Evolutionary conservation across 37 sponge, comb jelly and placozoan species (phyloP), one percentile per base, ranked within the genome.

Genomic region (Hormiphora californensis): DNA sequence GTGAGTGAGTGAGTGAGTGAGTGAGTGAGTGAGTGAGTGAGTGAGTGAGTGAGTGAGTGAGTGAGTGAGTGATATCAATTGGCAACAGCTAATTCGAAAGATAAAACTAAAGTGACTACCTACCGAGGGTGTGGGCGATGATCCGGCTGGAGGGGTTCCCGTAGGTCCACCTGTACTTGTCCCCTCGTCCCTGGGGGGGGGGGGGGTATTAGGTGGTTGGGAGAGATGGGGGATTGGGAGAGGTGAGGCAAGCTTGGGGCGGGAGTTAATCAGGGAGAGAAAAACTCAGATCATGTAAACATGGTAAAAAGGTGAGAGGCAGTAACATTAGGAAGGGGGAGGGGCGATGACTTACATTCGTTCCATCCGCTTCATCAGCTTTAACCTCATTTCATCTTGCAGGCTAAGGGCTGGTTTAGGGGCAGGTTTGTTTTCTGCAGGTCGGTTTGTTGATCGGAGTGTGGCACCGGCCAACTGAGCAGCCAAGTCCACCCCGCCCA

Each of bases 341-440:
- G 12, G 15, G 15, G 53, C 9, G 9, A 49, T 17, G 27, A 39
- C 81, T 73, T 15, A 73, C 81, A 73, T n/a, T 73, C 43, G 40
- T 1, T 43, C 81, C 43, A 43, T 73, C 46, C 81, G 40, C 27
- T 46, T 39, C 46, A 43, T 46, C 35, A 73, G 46, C 46, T 73
- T 73, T 28, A 73, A 9, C 46, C 81, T 37, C 81, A 73, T 73
- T 36, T 73, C 81, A 40, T 73, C 81, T 21, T 73, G 81, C 38
- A 73, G 46, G 43, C 81, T 73, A 9, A 73, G 32, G 46, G 81
- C 81, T 1, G 81, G 81, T 40, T 73, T 73, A 2, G 81, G 46
- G 2, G 81, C 44, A 1, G 81, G 81, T 73, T 36, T 73, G 41
- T 40, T 57, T 25, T 5, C 23, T n/a, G n/a, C n/a, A n/a, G n/a